Conservation (phyloP, 2,888 invertebrate species). For the Phengaris arion region DNA sequence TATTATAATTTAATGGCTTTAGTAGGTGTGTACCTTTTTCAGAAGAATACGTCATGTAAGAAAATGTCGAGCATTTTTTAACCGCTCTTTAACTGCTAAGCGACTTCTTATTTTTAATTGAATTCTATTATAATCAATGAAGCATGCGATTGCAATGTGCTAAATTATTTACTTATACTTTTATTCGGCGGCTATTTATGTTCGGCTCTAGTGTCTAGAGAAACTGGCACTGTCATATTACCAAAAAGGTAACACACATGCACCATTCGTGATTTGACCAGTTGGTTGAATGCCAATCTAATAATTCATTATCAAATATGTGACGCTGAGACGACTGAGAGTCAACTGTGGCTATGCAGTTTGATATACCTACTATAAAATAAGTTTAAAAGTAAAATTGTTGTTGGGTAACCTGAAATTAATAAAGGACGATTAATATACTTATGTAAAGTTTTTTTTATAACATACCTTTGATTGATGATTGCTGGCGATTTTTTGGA, state of each 20-base stretch:
- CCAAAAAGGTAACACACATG: slow-evolving; percentile 38
- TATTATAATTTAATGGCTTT: not conserved
- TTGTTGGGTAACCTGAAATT: not conserved
- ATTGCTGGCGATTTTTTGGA: not conserved
- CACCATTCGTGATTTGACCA: slow-evolving; percentile 35
- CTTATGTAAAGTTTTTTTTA: too few species aligned
- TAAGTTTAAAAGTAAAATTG: not conserved
- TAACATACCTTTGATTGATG: too few species aligned
- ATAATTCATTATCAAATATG: slow-evolving; percentile 30
- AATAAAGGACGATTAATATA: not conserved
- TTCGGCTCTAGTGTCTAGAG: slow-evolving; percentile 16
- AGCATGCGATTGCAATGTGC: not conserved
- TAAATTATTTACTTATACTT: not conserved
- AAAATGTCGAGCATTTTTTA: not conserved
- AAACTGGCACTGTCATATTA: slow-evolving; percentile 26
- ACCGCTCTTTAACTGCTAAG: not conserved
- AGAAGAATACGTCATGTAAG: not conserved
- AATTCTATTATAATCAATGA: not conserved
- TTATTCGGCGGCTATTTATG: too few species aligned
- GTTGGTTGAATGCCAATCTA: slow-evolving; percentile 38
- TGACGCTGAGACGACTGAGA: not conserved
- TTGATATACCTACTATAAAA: not conserved
- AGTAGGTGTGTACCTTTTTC: not conserved
- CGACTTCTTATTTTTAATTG: not conserved
- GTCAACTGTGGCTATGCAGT: not conserved